A percentile compares a stretch with the other conserved stretches of the same genome.
phyloP scores from a whole-genome alignment of 2,797 vertebrate species.

The Peromyscus attwateri region DNA sequence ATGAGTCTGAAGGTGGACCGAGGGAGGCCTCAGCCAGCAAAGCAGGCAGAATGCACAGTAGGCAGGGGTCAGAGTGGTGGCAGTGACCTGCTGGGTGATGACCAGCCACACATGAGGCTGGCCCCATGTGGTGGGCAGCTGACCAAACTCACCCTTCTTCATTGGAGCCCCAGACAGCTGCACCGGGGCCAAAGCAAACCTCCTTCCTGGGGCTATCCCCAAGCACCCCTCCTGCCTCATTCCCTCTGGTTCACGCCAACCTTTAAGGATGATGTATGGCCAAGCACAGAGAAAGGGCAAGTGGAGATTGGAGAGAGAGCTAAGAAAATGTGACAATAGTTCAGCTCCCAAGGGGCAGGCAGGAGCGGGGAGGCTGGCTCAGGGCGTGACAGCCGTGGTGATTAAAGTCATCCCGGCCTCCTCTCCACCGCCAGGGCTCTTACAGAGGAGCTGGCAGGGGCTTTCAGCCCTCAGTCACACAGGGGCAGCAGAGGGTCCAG shows the following conservation, averaged over 20 bases:
- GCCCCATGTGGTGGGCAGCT: not conserved
- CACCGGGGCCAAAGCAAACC: not conserved
- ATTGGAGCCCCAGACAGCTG: not conserved
- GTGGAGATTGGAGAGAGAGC: constrained; percentile 45
- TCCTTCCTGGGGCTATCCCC: not conserved
- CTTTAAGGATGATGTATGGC: constrained; percentile 52
- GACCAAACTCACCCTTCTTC: not conserved
- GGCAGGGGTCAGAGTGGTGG: not conserved
- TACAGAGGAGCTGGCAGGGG: not conserved
- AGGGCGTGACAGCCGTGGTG: not conserved
- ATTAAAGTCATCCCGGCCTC: not conserved
- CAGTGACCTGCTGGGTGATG: not conserved
- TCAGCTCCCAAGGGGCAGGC: not conserved
- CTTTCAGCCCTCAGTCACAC: not conserved
- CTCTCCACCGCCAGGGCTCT: not conserved
- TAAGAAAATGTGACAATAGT: constrained; percentile 48
- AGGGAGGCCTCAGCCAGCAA: not conserved
- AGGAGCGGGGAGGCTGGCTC: not conserved
- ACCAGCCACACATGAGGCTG: not conserved
- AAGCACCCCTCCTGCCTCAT: not conserved
- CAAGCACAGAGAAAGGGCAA: not conserved
- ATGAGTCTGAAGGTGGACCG: not conserved
- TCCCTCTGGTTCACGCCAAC: not conserved
- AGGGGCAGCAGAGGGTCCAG: not conserved
- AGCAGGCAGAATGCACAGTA: not conserved